These are phyloP conservation scores for Phaedon cochleariae DNA, from an alignment of 2,888 invertebrate genomes.

Conservation along the genomic window DNA sequence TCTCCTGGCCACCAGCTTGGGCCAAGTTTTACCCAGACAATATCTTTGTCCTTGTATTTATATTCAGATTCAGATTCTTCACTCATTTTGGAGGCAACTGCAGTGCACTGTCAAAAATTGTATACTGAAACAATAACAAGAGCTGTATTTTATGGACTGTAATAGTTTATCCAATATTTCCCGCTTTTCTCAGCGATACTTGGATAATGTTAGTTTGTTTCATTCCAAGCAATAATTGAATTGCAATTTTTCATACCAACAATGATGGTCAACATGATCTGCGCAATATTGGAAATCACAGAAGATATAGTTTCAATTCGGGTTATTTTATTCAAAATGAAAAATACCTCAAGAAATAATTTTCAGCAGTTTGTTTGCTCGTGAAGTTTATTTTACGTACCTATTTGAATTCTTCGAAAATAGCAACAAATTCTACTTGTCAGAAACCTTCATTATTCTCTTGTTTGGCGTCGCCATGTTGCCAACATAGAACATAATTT, in stretches of 20 bases:
- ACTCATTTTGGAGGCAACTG: conserved; percentile 66
- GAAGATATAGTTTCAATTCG: too few relatives aligned
- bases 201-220: too few relatives aligned
- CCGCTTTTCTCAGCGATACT: too few relatives aligned
- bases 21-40: conserved; percentile 87
- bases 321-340: too few relatives aligned
- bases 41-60: conserved; percentile 75
- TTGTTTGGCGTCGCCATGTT: conserved; percentile 59
- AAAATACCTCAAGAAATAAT: neutral
- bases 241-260: neutral
- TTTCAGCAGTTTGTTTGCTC: neutral
- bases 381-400: conserved; percentile 26
- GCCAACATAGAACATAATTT: conserved; percentile 55
- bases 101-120: conserved; percentile 10
- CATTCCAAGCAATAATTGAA: neutral
- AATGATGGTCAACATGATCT: conserved; percentile 10
- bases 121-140: conserved; percentile 15
- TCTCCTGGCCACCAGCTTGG: conserved; percentile 89
- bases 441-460: conserved; percentile 60
- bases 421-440: conserved; percentile 56
- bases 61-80: conserved; percentile 70
- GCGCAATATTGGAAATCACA: conserved; percentile 11
- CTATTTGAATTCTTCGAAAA: conserved; percentile 53
- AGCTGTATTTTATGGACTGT: neutral
- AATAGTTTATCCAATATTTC: too few relatives aligned